phyloP scores from a whole-genome alignment of 2,888 invertebrate species.

The Baronia brevicornis region DNA sequence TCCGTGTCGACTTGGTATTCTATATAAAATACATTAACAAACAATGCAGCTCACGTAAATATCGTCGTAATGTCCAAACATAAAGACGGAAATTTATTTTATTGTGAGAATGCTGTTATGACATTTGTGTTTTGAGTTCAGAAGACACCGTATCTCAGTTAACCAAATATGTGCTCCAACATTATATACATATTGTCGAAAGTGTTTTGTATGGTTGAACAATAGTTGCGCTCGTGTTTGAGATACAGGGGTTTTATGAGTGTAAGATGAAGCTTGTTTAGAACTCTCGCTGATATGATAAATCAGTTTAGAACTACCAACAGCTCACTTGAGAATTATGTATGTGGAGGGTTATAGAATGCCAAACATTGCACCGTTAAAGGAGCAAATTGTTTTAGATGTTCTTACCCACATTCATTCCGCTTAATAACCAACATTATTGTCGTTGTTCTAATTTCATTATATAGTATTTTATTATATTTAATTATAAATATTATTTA shows the following conservation, averaged over 20 bases:
- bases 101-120: slow-evolving; percentile 22
- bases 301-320: slow-evolving; percentile 68
- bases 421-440: no score
- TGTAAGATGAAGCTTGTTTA: slow-evolving; percentile 75
- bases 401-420: no score
- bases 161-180: slow-evolving; percentile 61
- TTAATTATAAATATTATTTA: no score
- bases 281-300: slow-evolving; percentile 69
- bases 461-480: no score
- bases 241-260: slow-evolving; percentile 57
- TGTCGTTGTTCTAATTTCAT: no score
- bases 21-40: slow-evolving; percentile 13
- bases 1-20: slow-evolving; percentile 28
- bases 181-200: slow-evolving; percentile 57
- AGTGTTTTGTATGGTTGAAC: slow-evolving; percentile 46
- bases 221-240: slow-evolving; percentile 49
- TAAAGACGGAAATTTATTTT: slow-evolving; percentile 29
- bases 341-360: slow-evolving; percentile 55
- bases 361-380: slow-evolving; percentile 57
- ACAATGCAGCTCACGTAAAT: slow-evolving; percentile 16
- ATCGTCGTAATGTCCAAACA: slow-evolving; percentile 23
- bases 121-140: slow-evolving; percentile 28
- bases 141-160: slow-evolving; percentile 48
- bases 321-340: slow-evolving; percentile 58
- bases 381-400: slow-evolving; percentile 57